These are phyloP conservation scores for Azorinus chamasolen DNA, from an alignment of 2,888 invertebrate genomes.

Conservation along the genomic window DNA sequence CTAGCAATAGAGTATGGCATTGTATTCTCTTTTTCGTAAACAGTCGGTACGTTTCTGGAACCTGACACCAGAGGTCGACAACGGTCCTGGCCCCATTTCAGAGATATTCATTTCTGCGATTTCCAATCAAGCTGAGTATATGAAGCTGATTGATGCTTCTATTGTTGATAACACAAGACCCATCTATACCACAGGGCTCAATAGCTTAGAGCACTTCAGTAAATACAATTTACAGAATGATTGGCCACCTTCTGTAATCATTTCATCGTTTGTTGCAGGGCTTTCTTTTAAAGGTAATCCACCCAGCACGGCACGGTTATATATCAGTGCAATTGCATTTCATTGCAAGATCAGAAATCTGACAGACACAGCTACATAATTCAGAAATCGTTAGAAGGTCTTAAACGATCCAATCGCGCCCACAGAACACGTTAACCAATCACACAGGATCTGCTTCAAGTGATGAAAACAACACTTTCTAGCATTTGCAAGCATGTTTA, in stretches of 20 bases:
- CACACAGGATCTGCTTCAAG: neutral
- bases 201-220: conserved; percentile 1
- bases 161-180: neutral
- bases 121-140: neutral
- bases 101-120: neutral
- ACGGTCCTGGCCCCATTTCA: neutral
- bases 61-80: neutral
- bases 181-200: neutral
- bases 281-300: too few relatives aligned
- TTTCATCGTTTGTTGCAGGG: neutral
- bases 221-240: neutral
- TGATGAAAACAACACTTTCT: conserved; percentile 3
- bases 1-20: neutral
- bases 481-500: conserved; percentile 21
- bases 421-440: too few relatives aligned
- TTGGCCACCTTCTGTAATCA: neutral
- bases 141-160: neutral
- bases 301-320: neutral
- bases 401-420: neutral
- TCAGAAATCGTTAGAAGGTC: conserved; percentile 6
- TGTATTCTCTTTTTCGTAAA: conserved; percentile 1
- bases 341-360: too few relatives aligned
- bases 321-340: conserved; percentile 4
- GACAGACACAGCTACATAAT: neutral
- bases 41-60: neutral